Base-by-base conservation (phyloP, 2,888 invertebrate genomes). In the Patella depressa region DNA sequence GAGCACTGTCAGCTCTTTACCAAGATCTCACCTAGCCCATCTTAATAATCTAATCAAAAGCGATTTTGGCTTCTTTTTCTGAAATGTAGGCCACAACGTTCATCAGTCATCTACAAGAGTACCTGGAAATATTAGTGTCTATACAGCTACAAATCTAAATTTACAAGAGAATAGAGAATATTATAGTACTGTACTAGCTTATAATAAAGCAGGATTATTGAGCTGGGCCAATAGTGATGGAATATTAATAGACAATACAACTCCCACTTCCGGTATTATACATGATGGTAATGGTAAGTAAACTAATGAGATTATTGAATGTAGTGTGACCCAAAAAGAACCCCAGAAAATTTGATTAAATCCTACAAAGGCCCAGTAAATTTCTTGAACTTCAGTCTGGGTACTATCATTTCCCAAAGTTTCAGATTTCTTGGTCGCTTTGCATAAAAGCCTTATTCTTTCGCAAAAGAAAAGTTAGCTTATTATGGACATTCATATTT, bases 201-300 rank as follows among this genome's bases (percentile, higher is more conserved):
- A 78, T 72, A 83, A 77, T 74, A 71, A 75, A 19, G 78, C 82
- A 11, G 83, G 83, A 12, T 77, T 82, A 17, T 71, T 75, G 54
- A 70, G 59, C 53, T 79, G 79, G 24, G 77, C 73, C 15, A 57
- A 74, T 15, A 80, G 81, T n/a, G 83, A 83, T 75, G 83, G 83
- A 0, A 77, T 82, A 15, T 34, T 69, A 34, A 54, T 81, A 0
- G 82, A 82, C 57, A 24, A 19, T 53, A 54, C 34, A 17, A 76
- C 78, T n/a, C 82, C 82, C n/a, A 19, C 70, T 5, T 5, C 75
- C 17, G 80, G 80, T 4, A 74, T 72, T 3, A 73, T 78, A 19
- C 65, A 73, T n/a, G 80, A 80, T 75, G 80, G 80, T 24, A 70
- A 45, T 14, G 81, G 81, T 81, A 57, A n/a, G 69, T 76, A 57